Percentiles rank a stretch among this genome's conserved stretches.
These are phyloP conservation scores for Ommatoiulus sabulosus DNA, from an alignment of 2,888 invertebrate species.

Conservation along the genomic window DNA sequence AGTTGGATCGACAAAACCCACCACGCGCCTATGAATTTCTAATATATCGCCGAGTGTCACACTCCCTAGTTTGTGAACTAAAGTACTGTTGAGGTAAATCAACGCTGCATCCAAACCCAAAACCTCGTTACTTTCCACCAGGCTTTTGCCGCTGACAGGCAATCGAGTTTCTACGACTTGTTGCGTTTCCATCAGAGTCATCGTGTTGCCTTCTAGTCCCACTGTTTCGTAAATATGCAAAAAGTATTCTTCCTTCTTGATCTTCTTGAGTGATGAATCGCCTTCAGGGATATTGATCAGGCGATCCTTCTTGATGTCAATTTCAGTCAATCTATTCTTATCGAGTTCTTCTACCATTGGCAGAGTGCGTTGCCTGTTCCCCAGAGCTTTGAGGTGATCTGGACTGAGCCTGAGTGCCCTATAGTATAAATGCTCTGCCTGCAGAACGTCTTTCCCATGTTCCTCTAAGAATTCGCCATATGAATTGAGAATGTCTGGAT, in stretches of 20 bases:
- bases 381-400: slow-evolving; percentile 81
- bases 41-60: slow-evolving; percentile 88
- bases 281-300: slow-evolving; percentile 84
- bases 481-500: slow-evolving; percentile 90
- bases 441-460: slow-evolving; percentile 83
- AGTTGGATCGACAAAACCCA: slow-evolving; percentile 94
- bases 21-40: slow-evolving; percentile 90
- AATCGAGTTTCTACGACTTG: slow-evolving; percentile 89
- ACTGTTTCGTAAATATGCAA: slow-evolving; percentile 85
- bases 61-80: slow-evolving; percentile 76
- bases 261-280: slow-evolving; percentile 82
- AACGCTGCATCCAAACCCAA: slow-evolving; percentile 93
- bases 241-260: slow-evolving; percentile 95
- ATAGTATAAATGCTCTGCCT: slow-evolving; percentile 88
- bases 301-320: slow-evolving; percentile 86
- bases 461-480: slow-evolving; percentile 94
- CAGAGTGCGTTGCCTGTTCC: slow-evolving; percentile 85
- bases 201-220: slow-evolving; percentile 97
- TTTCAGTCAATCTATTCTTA: slow-evolving; percentile 78
- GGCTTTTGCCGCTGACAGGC: slow-evolving; percentile 85
- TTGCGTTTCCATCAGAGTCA: slow-evolving; percentile 91
- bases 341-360: slow-evolving; percentile 87
- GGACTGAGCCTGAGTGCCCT: slow-evolving; percentile 87
- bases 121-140: slow-evolving; percentile 97
- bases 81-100: slow-evolving; percentile 85